These are phyloP conservation scores for Pachycephala philippinensis DNA, from an alignment of 2,113 vertebrate species.

Conservation along the genomic window DNA sequence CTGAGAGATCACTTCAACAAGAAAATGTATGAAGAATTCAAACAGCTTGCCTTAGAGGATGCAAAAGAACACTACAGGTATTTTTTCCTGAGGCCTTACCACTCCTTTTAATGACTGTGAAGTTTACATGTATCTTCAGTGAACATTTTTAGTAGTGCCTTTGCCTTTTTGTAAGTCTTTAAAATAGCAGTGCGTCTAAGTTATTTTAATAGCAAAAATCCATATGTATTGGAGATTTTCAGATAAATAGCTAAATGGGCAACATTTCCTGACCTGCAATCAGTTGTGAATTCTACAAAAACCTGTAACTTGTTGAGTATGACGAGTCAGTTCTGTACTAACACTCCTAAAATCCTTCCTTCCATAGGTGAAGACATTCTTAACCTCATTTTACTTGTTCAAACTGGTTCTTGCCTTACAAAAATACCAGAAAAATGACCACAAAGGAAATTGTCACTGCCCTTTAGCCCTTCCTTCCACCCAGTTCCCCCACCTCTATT, in stretches of 20 bases:
- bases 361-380: neutral
- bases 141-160: neutral
- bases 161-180: neutral
- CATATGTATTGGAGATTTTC: neutral
- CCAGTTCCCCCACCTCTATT: accelerated
- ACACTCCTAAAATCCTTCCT: neutral
- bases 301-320: neutral
- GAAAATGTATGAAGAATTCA: constrained; percentile 98
- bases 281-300: neutral
- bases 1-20: constrained; percentile 95
- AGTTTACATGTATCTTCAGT: neutral
- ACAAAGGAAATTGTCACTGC: neutral
- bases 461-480: neutral
- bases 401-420: neutral
- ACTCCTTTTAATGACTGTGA: neutral
- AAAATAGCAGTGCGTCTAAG: neutral
- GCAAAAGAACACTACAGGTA: constrained; percentile 95
- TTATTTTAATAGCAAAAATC: neutral
- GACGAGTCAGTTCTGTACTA: neutral
- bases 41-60: constrained; percentile 87
- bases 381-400: neutral
- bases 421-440: neutral
- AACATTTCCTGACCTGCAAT: neutral
- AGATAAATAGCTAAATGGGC: neutral
- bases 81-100: neutral